Evolutionary conservation across 2,888 invertebrate species (phyloP).

Genomic region (Temnothorax unifasciatus): DNA sequence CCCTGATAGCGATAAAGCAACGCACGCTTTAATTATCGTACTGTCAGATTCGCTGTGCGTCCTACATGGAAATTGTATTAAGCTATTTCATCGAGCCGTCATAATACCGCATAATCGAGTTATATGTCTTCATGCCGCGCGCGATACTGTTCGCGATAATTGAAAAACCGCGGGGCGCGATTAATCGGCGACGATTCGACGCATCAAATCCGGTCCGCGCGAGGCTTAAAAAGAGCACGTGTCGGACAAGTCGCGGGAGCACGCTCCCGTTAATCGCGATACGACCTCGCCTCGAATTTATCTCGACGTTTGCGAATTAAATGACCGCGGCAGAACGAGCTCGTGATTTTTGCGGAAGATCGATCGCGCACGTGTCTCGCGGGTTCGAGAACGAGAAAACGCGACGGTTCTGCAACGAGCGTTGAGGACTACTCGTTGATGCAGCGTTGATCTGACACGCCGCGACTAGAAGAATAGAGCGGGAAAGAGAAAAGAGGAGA

Average conservation of each 20-base stretch:
- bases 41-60: slow-evolving; percentile 46
- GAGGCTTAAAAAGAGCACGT: background rate
- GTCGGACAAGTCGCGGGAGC: background rate
- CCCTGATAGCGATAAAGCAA: slow-evolving; percentile 48
- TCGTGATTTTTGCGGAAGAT: slow-evolving; percentile 7
- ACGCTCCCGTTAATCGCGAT: background rate
- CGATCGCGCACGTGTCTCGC: background rate
- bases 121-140: slow-evolving; percentile 39
- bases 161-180: slow-evolving; percentile 36
- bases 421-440: background rate
- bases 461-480: background rate
- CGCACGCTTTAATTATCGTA: slow-evolving; percentile 51
- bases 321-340: background rate
- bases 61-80: slow-evolving; percentile 46
- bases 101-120: slow-evolving; percentile 52
- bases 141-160: slow-evolving; percentile 33
- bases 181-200: slow-evolving; percentile 38
- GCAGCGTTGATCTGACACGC: slow-evolving; percentile 27
- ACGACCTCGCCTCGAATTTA: background rate
- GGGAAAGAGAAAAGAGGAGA: background rate
- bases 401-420: background rate
- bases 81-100: slow-evolving; percentile 47
- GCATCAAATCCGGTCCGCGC: slow-evolving; percentile 14
- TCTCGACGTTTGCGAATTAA: slow-evolving; percentile 7
- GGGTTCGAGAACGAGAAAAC: background rate